Conservation (phyloP, 2,113 vertebrate genomes). For the Puntigrus tetrazona region DNA sequence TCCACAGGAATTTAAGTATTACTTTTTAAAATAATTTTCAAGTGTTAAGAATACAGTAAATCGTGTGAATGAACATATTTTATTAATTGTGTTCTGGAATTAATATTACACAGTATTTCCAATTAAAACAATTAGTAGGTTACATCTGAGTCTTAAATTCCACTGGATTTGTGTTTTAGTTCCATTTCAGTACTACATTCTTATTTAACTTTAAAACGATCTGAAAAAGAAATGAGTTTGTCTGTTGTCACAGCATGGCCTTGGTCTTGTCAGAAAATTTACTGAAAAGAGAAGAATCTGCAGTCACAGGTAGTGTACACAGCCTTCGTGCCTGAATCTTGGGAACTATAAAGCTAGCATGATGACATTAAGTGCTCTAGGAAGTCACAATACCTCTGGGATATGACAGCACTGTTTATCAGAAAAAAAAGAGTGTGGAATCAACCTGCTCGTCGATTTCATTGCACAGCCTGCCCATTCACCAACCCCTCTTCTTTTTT, state of each 20-base stretch:
- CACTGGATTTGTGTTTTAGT: not conserved
- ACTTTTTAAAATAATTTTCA: no score
- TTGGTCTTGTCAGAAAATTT: not conserved
- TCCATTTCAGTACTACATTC: not conserved
- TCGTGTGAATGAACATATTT: not conserved
- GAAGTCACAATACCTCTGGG: not conserved
- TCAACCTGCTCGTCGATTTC: not conserved
- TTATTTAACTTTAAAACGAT: not conserved
- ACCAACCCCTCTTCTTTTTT: constrained; percentile 27
- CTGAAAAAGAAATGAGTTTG: not conserved
- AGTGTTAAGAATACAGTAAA: not conserved
- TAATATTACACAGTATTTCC: no score
- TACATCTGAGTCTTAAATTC: not conserved
- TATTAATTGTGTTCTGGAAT: no score
- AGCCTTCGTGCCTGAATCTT: not conserved
- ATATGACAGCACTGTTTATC: not conserved
- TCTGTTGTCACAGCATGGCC: not conserved
- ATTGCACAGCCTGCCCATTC: not conserved
- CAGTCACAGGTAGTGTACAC: not conserved
- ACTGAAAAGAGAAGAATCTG: constrained; percentile 1
- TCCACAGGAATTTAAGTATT: not conserved
- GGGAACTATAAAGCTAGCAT: not conserved
- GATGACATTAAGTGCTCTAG: not conserved
- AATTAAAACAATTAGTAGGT: not conserved
- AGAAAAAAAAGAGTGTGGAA: not conserved